These are phyloP conservation scores for Corythoichthys haematopterus DNA, from an alignment of 2,113 vertebrate genomes.

Conservation along the genomic window DNA sequence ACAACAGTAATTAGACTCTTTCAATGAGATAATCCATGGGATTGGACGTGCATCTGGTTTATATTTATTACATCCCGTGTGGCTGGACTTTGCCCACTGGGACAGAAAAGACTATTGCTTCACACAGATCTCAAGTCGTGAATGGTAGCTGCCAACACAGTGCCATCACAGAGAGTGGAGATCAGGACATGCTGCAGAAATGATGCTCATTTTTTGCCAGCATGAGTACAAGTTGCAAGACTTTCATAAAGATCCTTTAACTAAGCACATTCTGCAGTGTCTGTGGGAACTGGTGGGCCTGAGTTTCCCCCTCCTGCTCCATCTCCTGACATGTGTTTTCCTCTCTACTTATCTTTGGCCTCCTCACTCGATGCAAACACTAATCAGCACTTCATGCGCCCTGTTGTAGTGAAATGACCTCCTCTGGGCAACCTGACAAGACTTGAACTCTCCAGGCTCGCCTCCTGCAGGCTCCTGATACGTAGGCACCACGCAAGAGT, in stretches of 20 bases:
- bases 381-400: conserved; percentile 66
- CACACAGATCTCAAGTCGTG: conserved; percentile 58
- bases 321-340: conserved; percentile 61
- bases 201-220: conserved; percentile 9
- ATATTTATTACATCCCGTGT: conserved; percentile 16
- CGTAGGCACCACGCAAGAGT: conserved; percentile 37
- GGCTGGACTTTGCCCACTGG: conserved; percentile 74
- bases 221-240: conserved; percentile 15
- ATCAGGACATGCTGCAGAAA: conserved; percentile 5
- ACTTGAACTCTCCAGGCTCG: conserved; percentile 54
- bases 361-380: conserved; percentile 54
- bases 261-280: conserved; percentile 21
- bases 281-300: conserved; percentile 57
- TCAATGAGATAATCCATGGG: conserved; percentile 7
- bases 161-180: conserved; percentile 9
- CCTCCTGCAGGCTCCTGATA: conserved; percentile 45
- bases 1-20: conserved; percentile 17
- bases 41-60: conserved; percentile 10
- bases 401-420: conserved; percentile 48
- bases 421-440: conserved; percentile 58
- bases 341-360: conserved; percentile 61
- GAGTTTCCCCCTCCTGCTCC: conserved; percentile 32
- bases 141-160: conserved; percentile 3
- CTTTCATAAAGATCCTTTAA: conserved; percentile 22
- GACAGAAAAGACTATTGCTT: conserved; percentile 76